phyloP scores from a whole-genome alignment of 2,888 invertebrate genomes.

The Drosophila flavopinicola region DNA sequence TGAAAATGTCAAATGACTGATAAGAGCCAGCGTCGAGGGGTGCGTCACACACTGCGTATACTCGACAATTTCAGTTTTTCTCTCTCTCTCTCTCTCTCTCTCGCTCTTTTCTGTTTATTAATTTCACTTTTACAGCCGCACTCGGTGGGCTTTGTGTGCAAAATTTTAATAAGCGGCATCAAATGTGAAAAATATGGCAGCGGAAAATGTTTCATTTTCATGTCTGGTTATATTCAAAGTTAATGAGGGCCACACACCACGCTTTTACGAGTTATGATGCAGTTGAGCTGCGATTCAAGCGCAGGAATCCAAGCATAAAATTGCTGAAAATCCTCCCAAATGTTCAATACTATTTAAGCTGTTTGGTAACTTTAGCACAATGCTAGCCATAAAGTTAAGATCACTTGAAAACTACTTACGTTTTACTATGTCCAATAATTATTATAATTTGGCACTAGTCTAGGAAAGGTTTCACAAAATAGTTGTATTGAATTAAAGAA shows the following conservation, averaged over 20 bases:
- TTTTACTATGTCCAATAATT: too few relatives aligned
- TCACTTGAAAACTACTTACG: too few relatives aligned
- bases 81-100: too few relatives aligned
- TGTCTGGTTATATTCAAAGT: constrained; percentile 5
- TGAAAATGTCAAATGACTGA: constrained; percentile 62
- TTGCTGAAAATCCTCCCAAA: background rate
- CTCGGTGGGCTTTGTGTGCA: constrained; percentile 17
- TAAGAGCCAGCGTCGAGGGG: constrained; percentile 21
- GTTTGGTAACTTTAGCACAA: too few relatives aligned
- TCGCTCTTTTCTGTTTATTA: constrained; percentile 46
- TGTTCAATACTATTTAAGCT: background rate
- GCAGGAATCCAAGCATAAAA: background rate
- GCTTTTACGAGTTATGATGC: background rate
- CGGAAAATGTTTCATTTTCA: constrained; percentile 24
- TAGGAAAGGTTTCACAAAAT: too few relatives aligned
- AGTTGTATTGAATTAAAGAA: background rate
- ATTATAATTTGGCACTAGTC: too few relatives aligned
- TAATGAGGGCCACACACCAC: constrained; percentile 13
- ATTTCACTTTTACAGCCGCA: constrained; percentile 43
- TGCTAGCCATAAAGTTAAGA: too few relatives aligned
- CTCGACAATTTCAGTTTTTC: constrained; percentile 25
- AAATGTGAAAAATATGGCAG: constrained; percentile 9
- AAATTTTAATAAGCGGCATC: constrained; percentile 53
- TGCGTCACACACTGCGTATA: constrained; percentile 44
- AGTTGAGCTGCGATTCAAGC: background rate